Conservation (phyloP, 2,113 vertebrate species). For the Crypturellus undulatus region DNA sequence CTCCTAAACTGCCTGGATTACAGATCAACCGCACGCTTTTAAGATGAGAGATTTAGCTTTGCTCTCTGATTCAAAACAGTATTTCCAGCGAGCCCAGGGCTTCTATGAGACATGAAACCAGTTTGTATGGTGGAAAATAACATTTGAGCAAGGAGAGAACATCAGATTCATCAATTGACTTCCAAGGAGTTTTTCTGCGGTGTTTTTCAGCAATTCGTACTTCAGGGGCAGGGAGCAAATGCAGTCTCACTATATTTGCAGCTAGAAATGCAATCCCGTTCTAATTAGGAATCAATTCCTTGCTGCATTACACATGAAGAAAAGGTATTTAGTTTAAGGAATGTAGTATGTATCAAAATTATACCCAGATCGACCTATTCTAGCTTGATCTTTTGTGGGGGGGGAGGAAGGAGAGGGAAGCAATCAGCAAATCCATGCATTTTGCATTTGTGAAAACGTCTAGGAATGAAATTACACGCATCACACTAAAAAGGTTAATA, state of each 20-base stretch:
- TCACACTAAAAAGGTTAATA: slow-evolving; percentile 35
- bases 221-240: not conserved
- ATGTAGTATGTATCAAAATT: not conserved
- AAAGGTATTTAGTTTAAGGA: slow-evolving; percentile 1
- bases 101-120: not conserved
- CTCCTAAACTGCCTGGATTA: not conserved
- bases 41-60: not conserved
- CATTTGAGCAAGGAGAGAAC: not conserved
- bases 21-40: not conserved
- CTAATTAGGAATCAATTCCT: not conserved
- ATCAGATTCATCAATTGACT: not conserved
- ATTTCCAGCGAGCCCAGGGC: not conserved
- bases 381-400: not conserved
- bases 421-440: not conserved
- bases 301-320: not conserved
- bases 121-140: not conserved
- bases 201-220: not conserved
- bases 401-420: not conserved
- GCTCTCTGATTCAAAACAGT: not conserved
- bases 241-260: not conserved
- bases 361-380: not conserved
- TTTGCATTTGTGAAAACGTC: not conserved
- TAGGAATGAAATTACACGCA: not conserved
- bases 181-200: not conserved
- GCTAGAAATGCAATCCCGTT: slow-evolving; percentile 24